Base-by-base conservation (phyloP, 1,140 invertebrate species). In the Trissolcus basalis region DNA sequence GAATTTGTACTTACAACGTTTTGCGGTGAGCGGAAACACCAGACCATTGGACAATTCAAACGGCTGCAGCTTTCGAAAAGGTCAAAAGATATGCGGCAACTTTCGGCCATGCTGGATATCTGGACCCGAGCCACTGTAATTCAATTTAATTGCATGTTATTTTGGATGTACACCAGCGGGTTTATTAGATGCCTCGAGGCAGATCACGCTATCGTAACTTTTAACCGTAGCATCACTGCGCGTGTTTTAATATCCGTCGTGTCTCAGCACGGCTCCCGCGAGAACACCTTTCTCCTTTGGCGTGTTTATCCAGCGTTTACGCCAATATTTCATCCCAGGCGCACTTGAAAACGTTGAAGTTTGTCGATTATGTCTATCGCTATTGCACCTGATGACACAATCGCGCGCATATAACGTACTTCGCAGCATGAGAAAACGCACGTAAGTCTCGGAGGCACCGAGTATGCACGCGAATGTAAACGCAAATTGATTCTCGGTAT, bases 141-240 rank as follows among this genome's bases (percentile, higher is more conserved):
- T 85, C 79, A 81, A 80, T 86, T 85, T 85, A 86, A 87, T 87
- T 85, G 83, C 82, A 81, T 75, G 79, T 84, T 84, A 85, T 84
- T 87, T 82, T 78, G 78, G 74, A 61, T 76, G 71, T 77, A 73
- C 64, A 54, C 75, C 68, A 80, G 73, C 54, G 65, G 80, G 80
- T 79, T 82, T 83, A 87, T 85, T 86, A 85, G 85, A 82, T 80
- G 80, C 75, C 75, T 83, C 76, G 33, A 79, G 78, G 73, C 71
- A 79, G 19, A 27, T 54, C 76, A 80, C 79, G 79, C 80, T 68
- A 80, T 76, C 65, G 50, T 55, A 71, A 27, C 77, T 79, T 55
- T 80, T 81, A 73, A 59, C 60, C 69, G 71, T 67, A 60, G 65
- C 71, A 75, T 75, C 59, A 39, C 47, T 68, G 27, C 49, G 54